phyloP scores from a whole-genome alignment of 2,797 vertebrate genomes.

The Catostomus latipinnis region DNA sequence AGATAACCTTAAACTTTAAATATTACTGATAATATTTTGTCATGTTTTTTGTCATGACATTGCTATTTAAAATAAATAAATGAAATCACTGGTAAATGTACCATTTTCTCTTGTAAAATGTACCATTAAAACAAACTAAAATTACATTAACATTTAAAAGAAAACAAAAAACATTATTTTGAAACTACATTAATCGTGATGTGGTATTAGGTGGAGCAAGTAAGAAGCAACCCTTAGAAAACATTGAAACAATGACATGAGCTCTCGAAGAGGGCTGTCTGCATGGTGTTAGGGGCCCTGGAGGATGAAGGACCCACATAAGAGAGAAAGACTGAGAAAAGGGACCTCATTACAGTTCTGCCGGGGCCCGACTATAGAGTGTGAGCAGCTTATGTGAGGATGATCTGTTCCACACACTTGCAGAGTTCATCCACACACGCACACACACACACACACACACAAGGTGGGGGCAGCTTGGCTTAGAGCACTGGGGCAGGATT shows the following conservation, averaged over 20 bases:
- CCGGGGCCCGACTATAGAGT: slow-evolving; percentile 96
- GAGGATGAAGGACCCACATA: background rate
- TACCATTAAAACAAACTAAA: no score
- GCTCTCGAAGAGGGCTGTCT: slow-evolving; percentile 84
- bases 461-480: slow-evolving; percentile 61
- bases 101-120: no score
- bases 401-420: slow-evolving; percentile 99
- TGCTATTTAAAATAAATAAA: no score
- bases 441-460: slow-evolving; percentile 92
- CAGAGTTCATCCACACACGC: slow-evolving; percentile 95
- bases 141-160: no score
- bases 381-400: slow-evolving; percentile 96
- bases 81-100: no score
- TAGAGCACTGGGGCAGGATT: slow-evolving; percentile 74
- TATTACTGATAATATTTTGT: no score
- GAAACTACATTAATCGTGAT: background rate
- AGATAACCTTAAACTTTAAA: no score
- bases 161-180: no score
- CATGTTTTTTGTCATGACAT: no score
- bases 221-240: slow-evolving; percentile 98
- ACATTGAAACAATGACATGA: slow-evolving; percentile 88
- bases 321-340: slow-evolving; percentile 13
- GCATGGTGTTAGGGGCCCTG: slow-evolving; percentile 61
- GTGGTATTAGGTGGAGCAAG: slow-evolving; percentile 79
- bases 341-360: slow-evolving; percentile 96